Evolutionary conservation across 2,888 invertebrate species (phyloP), one percentile per base, ranked within the genome.

Genomic region (Mactromeris polynyma): DNA sequence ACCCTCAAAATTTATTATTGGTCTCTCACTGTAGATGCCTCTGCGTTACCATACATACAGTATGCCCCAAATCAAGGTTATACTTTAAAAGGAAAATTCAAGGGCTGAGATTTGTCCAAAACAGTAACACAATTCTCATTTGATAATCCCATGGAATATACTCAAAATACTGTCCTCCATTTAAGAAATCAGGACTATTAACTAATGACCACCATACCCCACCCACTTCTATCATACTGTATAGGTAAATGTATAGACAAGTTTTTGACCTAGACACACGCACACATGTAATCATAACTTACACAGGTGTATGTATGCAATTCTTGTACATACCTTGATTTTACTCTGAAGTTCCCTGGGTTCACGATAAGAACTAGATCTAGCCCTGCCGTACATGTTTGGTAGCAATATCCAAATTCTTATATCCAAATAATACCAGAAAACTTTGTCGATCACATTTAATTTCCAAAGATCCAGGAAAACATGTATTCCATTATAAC

Each of bases 311-410:
- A 73, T 73, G 19, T 33, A 33, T 33, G 4, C 73, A 73, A 73
- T 14, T 0, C 6, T 6, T 73, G 2, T 2, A 73, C 77, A 85
- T 88, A 91, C 91, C 91, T 89, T 89, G 21, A 91, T 85, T 58
- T 64, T 84, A 26, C 87, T 88, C 73, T 91, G 82, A 3, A 91
- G 82, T 51, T 92, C 89, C 81, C 89, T 83, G 0, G 89, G 92
- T 36, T 90, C 90, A 21, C 89, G 46, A 42, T 90, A 89, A 1
- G 88, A 89, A 79, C 87, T 91, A n/a, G 91, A 89, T 36, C 91
- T 81, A 17, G 77, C 84, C 38, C 84, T 40, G 9, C 51, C 54
- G 40, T 84, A 78, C 84, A 84, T 84, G 19, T 36, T 46, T 36
- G 6, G 26, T 19, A n/a, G 82, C 3, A n/a, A 64, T 26, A 26